These are phyloP conservation scores for Hypomecis atomaria DNA, from an alignment of 2,888 invertebrate genomes.

Conservation along the genomic window DNA sequence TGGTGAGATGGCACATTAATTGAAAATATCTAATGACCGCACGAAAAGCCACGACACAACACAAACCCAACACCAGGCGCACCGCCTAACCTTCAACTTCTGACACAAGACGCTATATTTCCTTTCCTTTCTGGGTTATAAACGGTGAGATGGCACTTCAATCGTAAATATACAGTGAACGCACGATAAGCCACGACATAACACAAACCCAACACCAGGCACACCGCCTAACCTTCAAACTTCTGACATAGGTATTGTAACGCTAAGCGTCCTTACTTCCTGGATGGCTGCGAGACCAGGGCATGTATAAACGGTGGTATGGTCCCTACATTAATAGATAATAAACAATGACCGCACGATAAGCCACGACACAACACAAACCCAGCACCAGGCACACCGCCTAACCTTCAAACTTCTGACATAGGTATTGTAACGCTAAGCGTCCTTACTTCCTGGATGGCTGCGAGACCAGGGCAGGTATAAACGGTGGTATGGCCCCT, in stretches of 20 bases:
- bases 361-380: conserved; percentile 33
- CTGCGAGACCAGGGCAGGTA: conserved; percentile 59
- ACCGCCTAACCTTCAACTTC: conserved; percentile 72
- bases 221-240: too few species aligned
- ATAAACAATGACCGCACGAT: conserved; percentile 6
- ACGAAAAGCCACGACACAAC: conserved; percentile 27
- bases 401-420: conserved; percentile 75
- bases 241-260: too few species aligned
- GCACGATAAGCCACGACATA: too few species aligned
- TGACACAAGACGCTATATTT: conserved; percentile 70
- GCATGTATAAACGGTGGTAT: too few species aligned
- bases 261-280: too few species aligned
- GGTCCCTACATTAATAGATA: neutral
- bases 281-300: too few species aligned
- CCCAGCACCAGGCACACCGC: conserved; percentile 40
- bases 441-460: conserved; percentile 67
- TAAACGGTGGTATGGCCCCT: conserved; percentile 51
- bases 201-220: too few species aligned
- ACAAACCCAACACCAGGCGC: conserved; percentile 42
- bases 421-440: conserved; percentile 71
- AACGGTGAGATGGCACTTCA: too few species aligned
- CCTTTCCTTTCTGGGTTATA: conserved; percentile 60
- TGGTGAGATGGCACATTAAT: too few species aligned
- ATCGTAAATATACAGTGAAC: too few species aligned
- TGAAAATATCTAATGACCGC: neutral